Evolutionary conservation across 2,888 invertebrate species (phyloP).

Genomic region (Ptycholaimellus sp.): DNA sequence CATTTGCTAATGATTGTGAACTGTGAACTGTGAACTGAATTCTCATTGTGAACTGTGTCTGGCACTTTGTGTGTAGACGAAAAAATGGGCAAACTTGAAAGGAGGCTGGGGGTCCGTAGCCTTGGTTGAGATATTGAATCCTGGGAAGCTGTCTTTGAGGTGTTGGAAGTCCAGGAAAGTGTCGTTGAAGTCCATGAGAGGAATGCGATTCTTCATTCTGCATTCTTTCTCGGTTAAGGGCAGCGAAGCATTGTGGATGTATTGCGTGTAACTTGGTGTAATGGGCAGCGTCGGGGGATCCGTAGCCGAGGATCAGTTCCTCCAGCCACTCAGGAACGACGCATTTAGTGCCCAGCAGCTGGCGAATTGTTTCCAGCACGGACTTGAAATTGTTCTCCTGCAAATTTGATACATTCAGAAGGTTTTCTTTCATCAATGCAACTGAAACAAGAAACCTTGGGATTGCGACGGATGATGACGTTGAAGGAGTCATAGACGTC

Average conservation of each 20-base stretch:
- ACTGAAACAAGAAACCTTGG: too few species aligned
- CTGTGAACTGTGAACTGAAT: too few species aligned
- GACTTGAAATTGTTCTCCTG: conserved; percentile 99
- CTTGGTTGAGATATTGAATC: conserved; percentile 44
- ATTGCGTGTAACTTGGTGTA: conserved; percentile 45
- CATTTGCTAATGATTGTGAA: too few species aligned
- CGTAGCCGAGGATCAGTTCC: conserved; percentile 75
- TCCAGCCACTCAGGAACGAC: conserved; percentile 51
- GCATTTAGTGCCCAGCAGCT: conserved; percentile 94
- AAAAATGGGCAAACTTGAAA: conserved; percentile 38
- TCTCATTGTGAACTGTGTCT: too few species aligned
- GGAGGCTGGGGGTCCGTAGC: conserved; percentile 42
- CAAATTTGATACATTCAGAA: too few species aligned
- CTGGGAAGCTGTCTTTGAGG: conserved; percentile 54
- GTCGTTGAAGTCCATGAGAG: conserved; percentile 78
- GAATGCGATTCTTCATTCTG: conserved; percentile 63
- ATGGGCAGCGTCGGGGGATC: conserved; percentile 85
- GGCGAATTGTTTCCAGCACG: conserved; percentile 86
- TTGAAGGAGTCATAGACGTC: conserved; percentile 79
- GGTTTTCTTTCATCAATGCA: too few species aligned
- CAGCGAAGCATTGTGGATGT: too few species aligned
- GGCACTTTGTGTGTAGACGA: background rate
- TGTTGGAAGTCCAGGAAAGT: conserved; percentile 82
- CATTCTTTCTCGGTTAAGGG: too few species aligned
- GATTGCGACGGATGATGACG: conserved; percentile 85